These are phyloP conservation scores for Timema podura DNA, from an alignment of 2,888 invertebrate genomes.

Conservation along the genomic window DNA sequence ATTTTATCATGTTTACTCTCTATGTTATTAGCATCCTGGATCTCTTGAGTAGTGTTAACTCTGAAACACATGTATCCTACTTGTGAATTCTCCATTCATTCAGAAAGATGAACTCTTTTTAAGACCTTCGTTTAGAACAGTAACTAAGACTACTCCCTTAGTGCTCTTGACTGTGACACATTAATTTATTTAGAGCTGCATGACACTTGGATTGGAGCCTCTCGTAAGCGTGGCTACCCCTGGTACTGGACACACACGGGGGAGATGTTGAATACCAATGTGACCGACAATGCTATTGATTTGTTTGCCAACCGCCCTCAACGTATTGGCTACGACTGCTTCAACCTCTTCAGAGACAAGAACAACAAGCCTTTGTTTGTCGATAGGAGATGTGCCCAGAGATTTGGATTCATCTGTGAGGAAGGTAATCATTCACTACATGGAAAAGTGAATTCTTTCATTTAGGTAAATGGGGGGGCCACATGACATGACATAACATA, in stretches of 20 bases:
- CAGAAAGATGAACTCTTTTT: too few species aligned
- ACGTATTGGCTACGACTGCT: background rate
- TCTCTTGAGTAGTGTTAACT: too few species aligned
- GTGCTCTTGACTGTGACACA: too few species aligned
- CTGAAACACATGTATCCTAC: too few species aligned
- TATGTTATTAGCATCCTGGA: too few species aligned
- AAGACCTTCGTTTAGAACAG: too few species aligned
- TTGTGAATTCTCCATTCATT: too few species aligned
- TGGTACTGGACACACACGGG: slow-evolving; percentile 1
- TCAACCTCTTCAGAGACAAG: slow-evolving; percentile 10
- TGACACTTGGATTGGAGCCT: slow-evolving; percentile 3
- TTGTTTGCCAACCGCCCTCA: background rate
- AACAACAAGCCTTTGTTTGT: background rate
- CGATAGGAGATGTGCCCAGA: background rate
- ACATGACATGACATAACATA: too few species aligned
- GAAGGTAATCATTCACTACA: background rate
- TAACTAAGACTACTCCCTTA: too few species aligned
- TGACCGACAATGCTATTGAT: background rate
- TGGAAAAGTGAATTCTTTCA: too few species aligned
- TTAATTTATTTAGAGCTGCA: background rate
- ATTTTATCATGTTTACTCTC: too few species aligned
- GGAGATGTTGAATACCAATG: background rate
- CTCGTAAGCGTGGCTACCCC: background rate
- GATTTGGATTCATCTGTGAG: slow-evolving; percentile 1
- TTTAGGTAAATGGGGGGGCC: too few species aligned